Evolutionary conservation across 2,113 vertebrate genomes (phyloP), one percentile per base, ranked within the genome.

Genomic region (Paraplagusia blochii): DNA sequence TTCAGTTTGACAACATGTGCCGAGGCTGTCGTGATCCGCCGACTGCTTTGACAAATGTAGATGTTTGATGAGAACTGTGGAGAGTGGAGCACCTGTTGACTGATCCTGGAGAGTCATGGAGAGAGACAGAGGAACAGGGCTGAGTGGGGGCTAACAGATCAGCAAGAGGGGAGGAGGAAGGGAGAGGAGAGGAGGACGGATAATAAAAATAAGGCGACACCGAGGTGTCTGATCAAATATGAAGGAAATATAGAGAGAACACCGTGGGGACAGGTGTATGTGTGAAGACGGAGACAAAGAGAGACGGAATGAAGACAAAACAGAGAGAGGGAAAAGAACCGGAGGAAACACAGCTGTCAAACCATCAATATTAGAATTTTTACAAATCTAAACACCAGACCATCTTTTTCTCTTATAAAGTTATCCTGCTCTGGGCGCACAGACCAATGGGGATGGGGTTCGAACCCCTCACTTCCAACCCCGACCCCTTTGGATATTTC

Each of bases 11-110:
- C 44, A 58, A 39, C 69, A 72, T 68, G 11, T 77, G 68, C 80
- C 6, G 22, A 54, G 51, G 74, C 74, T 58, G 72, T 71, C 58
- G 72, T 72, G 82, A 76, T 83, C 77, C 74, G 63, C 60, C 87
- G 87, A 89, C 90, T 88, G 81, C 77, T 76, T 63, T 86, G 89
- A 90, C 90, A 91, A 88, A 82, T 85, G 85, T 88, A 29, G 88
- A 88, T 91, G 88, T 91, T 91, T 85, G 87, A 86, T 83, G 85
- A 88, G 85, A 90, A 90, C 85, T 81, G 84, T 74, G 72, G 72
- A 81, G 74, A 77, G 80, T 72, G 74, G 86, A 76, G 66, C 81
- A 70, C 88, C 88, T 88, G 88, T 89, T 90, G 87, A 82, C 68
- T 80, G 64, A 77, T 85, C 88, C 87, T 58, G 77, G 62, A 85